Base-by-base conservation (phyloP, 2,113 vertebrate genomes). In the Macquaria australasica region DNA sequence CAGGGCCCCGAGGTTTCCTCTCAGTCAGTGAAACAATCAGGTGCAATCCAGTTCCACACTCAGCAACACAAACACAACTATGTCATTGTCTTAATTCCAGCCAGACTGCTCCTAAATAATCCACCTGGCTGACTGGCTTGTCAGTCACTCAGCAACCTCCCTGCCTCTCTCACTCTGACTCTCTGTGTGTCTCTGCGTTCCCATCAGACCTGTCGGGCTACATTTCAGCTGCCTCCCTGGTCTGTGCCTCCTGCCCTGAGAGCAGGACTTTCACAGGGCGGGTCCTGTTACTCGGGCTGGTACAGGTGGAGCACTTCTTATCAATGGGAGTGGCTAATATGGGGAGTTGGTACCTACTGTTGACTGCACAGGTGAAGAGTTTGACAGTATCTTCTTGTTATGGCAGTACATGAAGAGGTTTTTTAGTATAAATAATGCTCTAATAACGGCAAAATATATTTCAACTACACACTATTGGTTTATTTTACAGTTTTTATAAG, bases 151-250 rank as follows among this genome's bases (percentile, higher is more conserved):
- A 83, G 75, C 50, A 48, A 25, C 37, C 77, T 79, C 50, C 37
- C 63, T 77, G 53, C 11, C 25, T 82, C 73, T 77, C 37, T 72
- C 66, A 37, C 39, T 10, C n/a, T 74, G 48, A 67, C 23, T 79
- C 64, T 77, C 62, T 55, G 48, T 79, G 34, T 62, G 55, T 66
- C 51, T 87, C 68, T 87, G 73, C 25, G 45, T 84, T 91, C 94
- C 85, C 86, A 95, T 91, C 90, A 87, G 92, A 96, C 96, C 93
- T 93, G 95, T 95, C 82, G 2, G 80, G 88, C 95, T 84, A 90
- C 95, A 96, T 96, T 96, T 96, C 86, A 92, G 83, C 80, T 92
- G 77, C 63, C 53, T 50, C 23, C 28, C 72, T 39, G 68, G 23
- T 75, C 31, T 55, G 68, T 21, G 18, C 37, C 86, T 83, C 78